Conservation (phyloP, 2,113 vertebrate genomes). For the Asarcornis scutulata region DNA sequence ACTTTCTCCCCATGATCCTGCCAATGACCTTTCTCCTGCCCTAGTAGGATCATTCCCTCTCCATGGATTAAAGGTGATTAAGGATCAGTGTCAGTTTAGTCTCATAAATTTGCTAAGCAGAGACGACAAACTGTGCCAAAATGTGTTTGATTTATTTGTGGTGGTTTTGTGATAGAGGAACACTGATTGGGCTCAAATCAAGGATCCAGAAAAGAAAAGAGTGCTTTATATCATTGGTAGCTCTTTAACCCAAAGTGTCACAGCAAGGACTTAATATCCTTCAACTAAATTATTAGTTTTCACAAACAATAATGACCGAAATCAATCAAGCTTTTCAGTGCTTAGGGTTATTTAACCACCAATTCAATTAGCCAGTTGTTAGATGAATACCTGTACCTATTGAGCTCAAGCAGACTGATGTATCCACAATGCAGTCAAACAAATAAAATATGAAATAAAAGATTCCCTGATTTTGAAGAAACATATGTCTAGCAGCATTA, state of each 20-base stretch:
- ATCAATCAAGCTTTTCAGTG: conserved; percentile 67
- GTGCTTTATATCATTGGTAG: conserved; percentile 65
- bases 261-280: conserved; percentile 62
- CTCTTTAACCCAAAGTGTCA: conserved; percentile 68
- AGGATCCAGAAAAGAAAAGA: conserved; percentile 66
- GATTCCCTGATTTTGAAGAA: neutral
- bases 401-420: neutral
- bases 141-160: conserved; percentile 58
- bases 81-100: conserved; percentile 71
- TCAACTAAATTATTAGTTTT: conserved; percentile 63
- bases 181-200: conserved; percentile 48
- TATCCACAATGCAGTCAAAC: neutral
- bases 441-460: neutral
- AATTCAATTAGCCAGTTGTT: conserved; percentile 31
- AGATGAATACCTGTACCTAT: conserved; percentile 25
- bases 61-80: conserved; percentile 65
- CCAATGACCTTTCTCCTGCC: conserved; percentile 54
- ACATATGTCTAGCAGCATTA: neutral
- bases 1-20: conserved; percentile 48
- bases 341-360: conserved; percentile 45
- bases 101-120: conserved; percentile 55
- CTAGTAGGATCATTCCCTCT: conserved; percentile 35
- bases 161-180: conserved; percentile 47
- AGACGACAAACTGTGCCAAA: conserved; percentile 64
- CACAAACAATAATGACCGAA: conserved; percentile 53